These are phyloP conservation scores for Drosophila sechellia DNA, from an alignment of 1,140 invertebrate genomes.

Conservation along the genomic window DNA sequence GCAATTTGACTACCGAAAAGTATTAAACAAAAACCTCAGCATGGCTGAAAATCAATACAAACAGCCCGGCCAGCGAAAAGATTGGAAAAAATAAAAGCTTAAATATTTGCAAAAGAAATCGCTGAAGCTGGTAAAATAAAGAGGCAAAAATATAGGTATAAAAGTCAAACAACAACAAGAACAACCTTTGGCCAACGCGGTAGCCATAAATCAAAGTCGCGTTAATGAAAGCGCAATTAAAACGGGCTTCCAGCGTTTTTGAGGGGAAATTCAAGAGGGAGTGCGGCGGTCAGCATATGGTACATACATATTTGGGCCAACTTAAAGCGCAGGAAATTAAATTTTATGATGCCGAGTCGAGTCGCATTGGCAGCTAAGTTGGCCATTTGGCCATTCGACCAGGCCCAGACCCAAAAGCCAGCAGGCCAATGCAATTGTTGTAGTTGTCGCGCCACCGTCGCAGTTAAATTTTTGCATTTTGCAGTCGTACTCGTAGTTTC, in stretches of 20 bases:
- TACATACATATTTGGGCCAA: conserved; percentile 65
- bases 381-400: conserved; percentile 76
- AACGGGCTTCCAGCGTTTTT: conserved; percentile 56
- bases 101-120: conserved; percentile 83
- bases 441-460: conserved; percentile 34
- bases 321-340: conserved; percentile 82
- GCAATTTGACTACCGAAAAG: conserved; percentile 77
- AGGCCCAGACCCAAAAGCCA: conserved; percentile 42
- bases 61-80: conserved; percentile 13
- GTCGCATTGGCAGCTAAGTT: conserved; percentile 66
- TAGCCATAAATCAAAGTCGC: conserved; percentile 83
- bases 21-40: conserved; percentile 75
- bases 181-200: conserved; percentile 76
- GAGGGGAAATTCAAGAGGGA: neutral
- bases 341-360: conserved; percentile 72
- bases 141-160: conserved; percentile 18
- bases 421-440: conserved; percentile 43
- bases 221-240: conserved; percentile 83
- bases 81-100: conserved; percentile 52
- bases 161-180: conserved; percentile 27
- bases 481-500: conserved; percentile 63
- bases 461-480: conserved; percentile 71
- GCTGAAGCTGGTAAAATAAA: conserved; percentile 38
- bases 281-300: conserved; percentile 24
- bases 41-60: conserved; percentile 72